Evolutionary conservation across 2,888 invertebrate species (phyloP), one percentile per base, ranked within the genome.

Genomic region (Ctena decussata): DNA sequence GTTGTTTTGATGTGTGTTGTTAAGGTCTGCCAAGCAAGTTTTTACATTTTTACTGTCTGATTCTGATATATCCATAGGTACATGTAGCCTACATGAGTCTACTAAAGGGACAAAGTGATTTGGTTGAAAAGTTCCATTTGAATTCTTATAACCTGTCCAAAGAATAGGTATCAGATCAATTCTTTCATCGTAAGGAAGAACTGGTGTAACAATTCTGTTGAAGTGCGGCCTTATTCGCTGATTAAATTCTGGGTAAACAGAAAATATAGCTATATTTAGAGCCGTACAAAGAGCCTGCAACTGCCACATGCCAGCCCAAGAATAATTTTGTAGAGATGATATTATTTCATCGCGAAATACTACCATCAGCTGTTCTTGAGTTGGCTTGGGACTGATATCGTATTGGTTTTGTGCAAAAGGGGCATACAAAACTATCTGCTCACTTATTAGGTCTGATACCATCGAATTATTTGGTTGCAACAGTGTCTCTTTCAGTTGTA

Each of bases 241-340:
- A 44, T 74, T 75, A 24, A 24, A 41, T 21, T 75, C 30, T 53
- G 75, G 80, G 35, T 80, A 80, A 41, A 80, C 41, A 35, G 80
- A 80, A 24, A 65, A 57, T 6, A 80, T 49, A 24, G 75, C 27
- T 30, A 75, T 69, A 39, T 75, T 24, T 44, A 75, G 27, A 21
- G 75, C 80, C 49, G 74, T 80, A 24, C 49, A 24, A 6, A 80
- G 49, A 27, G 75, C 74, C 69, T 74, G 60, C 18, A 80, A 18
- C 53, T 80, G 80, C 70, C 75, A 75, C 80, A 80, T 80, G 21
- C 80, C 70, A 21, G 80, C 60, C 80, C 80, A 74, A 32, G 73
- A 21, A n/a, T 27, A 44, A 24, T 60, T 39, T 32, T 41, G 24
- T 44, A 80, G n/a, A n/a, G 80, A 74, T 60, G 65, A 46, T 44